A percentile compares a stretch with the other conserved stretches of the same genome.
Conservation (phyloP, 2,888 invertebrate species). For the Eustalomyia histrio region DNA sequence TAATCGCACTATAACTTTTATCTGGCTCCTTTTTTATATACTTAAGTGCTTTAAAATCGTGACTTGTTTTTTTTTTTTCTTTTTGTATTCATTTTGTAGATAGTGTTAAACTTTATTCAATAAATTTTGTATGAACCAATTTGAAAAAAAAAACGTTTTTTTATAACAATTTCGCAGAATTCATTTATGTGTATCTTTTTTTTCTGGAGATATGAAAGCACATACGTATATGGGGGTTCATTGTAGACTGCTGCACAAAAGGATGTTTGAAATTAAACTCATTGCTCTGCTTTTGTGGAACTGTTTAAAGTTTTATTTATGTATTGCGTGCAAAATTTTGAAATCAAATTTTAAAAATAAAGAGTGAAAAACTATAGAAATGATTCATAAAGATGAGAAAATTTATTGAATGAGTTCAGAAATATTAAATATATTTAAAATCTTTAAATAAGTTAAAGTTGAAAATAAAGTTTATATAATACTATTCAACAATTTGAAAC, state of each 20-base stretch:
- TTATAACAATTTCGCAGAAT: conserved; percentile 54
- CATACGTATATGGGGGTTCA: conserved; percentile 13
- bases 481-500: too few species aligned
- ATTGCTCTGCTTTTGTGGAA: conserved; percentile 32
- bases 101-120: conserved; percentile 59
- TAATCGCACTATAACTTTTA: background rate
- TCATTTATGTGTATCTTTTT: conserved; percentile 38
- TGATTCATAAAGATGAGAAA: conserved; percentile 16
- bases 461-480: too few species aligned
- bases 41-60: conserved; percentile 58
- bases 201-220: conserved; percentile 7
- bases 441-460: too few species aligned
- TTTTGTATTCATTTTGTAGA: conserved; percentile 9
- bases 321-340: conserved; percentile 57
- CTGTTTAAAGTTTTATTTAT: conserved; percentile 52
- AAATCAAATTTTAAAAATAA: conserved; percentile 37
- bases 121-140: conserved; percentile 60
- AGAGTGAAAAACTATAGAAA: background rate
- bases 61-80: conserved; percentile 44
- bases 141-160: conserved; percentile 52
- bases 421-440: too few species aligned
- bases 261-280: conserved; percentile 55
- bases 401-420: background rate
- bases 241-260: conserved; percentile 49
- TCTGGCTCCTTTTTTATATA: conserved; percentile 31